Base-by-base conservation (phyloP, 2,888 invertebrate genomes). In the Chironomus riparius region DNA sequence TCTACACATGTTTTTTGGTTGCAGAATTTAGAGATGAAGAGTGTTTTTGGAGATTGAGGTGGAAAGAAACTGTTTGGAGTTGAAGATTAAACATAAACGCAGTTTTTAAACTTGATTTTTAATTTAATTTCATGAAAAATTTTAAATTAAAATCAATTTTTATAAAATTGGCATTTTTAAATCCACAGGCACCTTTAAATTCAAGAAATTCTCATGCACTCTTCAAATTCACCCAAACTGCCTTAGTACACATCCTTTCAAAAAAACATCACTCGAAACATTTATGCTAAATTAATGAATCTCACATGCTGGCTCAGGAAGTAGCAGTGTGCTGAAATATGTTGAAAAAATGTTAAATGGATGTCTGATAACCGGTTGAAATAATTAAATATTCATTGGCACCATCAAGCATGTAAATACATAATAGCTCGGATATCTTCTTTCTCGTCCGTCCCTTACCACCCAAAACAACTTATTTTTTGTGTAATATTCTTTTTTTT, bases 371-470 rank as follows among this genome's bases (percentile, higher is more conserved):
- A 28, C 71, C 71, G 72, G 72, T 72, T 38, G 13, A 56, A 56
- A 56, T 56, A 62, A 62, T 72, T 72, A 72, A 72, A 72, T 72
- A 72, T 72, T 61, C 72, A 72, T 72, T 72, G 72, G 61, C 72
- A 62, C 13, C 72, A 22, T 72, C 50, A 18, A 56, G 12, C 22
- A 24, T 65, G 65, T 65, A 65, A 65, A 24, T 56, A 56, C 56
- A 56, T 56, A 15, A 56, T 38, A 38, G 38, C 38, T 10, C 10
- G 38, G 38, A 38, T 38, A 38, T 38, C 38, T 38, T 38, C 38
- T 38, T 38, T 38, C 38, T 56, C 56, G 56, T 56, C 56, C 56
- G n/a, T 18, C 18, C 18, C 18, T 50, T 4, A 0, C 15, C 56
- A 18, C 56, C 56, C 15, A 38, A 38, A 38, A 38, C 38, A 38